Evolutionary conservation across 2,888 invertebrate species (phyloP).

Genomic region (Dichetophora obliterata): DNA sequence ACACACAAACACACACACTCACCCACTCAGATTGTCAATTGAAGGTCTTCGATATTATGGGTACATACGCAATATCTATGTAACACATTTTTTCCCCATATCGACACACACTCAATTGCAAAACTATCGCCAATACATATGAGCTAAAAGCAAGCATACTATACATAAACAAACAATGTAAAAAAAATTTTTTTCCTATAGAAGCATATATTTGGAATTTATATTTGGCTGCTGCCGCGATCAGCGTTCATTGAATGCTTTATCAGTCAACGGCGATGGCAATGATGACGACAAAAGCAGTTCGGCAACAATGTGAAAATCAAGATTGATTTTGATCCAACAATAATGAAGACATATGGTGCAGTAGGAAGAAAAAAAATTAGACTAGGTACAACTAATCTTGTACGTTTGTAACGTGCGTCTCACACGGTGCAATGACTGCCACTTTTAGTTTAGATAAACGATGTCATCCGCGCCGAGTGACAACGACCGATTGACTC

Average conservation of each 20-base stretch:
- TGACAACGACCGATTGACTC: not conserved
- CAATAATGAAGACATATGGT: slow-evolving; percentile 10
- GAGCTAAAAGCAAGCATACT: not conserved
- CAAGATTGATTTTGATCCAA: not conserved
- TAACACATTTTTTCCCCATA: not conserved
- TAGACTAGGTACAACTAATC: not conserved
- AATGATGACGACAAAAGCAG: not conserved
- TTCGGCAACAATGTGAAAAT: no score
- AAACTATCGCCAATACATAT: not conserved
- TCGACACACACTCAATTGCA: not conserved
- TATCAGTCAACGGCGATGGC: not conserved
- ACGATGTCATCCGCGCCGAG: slow-evolving; percentile 3
- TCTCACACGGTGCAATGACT: slow-evolving; percentile 3
- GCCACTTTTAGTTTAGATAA: slow-evolving; percentile 19
- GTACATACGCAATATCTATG: not conserved
- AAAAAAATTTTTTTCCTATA: not conserved
- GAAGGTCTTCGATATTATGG: not conserved
- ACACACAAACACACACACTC: not conserved
- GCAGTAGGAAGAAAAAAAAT: not conserved
- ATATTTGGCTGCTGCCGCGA: not conserved
- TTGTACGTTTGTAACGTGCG: not conserved
- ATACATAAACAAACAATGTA: not conserved
- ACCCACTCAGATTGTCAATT: not conserved
- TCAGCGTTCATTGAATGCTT: slow-evolving; percentile 14
- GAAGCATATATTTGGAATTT: no score